Conservation (phyloP, 2,797 vertebrate species). For the Carcharodon carcharias region DNA sequence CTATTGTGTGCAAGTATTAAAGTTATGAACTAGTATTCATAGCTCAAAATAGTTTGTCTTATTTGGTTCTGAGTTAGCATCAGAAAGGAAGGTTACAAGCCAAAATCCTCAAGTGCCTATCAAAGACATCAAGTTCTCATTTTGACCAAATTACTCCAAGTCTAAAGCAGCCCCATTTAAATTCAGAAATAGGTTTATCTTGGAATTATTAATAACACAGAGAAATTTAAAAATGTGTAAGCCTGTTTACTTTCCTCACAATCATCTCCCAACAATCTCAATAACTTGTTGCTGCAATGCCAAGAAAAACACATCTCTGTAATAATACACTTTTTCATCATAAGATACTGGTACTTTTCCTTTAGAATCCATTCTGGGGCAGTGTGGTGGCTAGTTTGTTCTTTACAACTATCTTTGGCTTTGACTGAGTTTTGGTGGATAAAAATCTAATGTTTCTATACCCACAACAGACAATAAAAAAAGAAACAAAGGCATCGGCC, state of each 20-base stretch:
- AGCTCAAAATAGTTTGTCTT: background rate
- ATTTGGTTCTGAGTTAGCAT: background rate
- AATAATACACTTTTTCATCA: background rate
- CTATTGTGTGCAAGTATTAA: conserved; percentile 50
- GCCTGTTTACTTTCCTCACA: background rate
- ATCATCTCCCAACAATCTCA: background rate
- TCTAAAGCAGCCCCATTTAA: background rate
- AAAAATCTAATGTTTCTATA: background rate
- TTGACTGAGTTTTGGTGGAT: background rate
- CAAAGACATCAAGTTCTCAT: background rate
- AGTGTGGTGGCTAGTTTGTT: background rate
- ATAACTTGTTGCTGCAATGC: background rate
- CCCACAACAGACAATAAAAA: background rate
- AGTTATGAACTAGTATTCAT: background rate
- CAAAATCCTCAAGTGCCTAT: background rate
- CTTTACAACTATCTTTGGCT: background rate
- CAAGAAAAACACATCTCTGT: background rate
- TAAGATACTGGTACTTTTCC: background rate
- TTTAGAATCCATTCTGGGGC: background rate
- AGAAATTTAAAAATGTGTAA: background rate
- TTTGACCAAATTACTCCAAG: background rate
- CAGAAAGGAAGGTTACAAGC: background rate
- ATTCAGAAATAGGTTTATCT: background rate
- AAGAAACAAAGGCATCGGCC: background rate
- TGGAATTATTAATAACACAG: background rate